Conservation (phyloP, 2,113 vertebrate species). For the Pantherophis guttatus region DNA sequence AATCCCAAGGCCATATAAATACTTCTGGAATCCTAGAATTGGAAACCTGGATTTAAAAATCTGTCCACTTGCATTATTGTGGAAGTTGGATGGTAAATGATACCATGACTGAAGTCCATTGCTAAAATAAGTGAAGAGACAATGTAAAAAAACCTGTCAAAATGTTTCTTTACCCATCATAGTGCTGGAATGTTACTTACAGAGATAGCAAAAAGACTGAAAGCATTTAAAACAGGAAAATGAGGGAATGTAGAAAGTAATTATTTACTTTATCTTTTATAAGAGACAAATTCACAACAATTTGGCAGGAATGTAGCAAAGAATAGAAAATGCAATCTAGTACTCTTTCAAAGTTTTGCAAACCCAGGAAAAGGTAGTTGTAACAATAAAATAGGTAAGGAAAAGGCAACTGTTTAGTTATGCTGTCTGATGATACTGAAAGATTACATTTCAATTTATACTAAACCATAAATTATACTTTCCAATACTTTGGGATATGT, state of each 20-base stretch:
- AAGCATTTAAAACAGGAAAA: neutral
- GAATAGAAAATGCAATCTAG: neutral
- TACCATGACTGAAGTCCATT: neutral
- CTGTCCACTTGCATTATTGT: neutral
- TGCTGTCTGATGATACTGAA: neutral
- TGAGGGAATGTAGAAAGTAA: neutral
- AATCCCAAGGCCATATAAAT: neutral
- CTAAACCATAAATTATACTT: neutral
- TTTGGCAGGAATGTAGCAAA: neutral
- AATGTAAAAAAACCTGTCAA: neutral
- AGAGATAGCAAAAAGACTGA: neutral
- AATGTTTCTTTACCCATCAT: neutral
- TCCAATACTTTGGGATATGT: neutral
- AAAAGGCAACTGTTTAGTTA: neutral
- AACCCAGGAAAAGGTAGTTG: neutral
- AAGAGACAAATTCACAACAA: neutral
- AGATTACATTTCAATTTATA: neutral
- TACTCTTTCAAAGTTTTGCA: neutral
- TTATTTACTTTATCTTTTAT: neutral
- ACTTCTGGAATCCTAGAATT: neutral
- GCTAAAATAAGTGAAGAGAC: neutral
- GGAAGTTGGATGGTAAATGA: neutral
- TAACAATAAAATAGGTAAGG: neutral
- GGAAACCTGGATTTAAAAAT: neutral
- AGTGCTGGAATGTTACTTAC: neutral